Conservation (phyloP, 2,797 vertebrate genomes). For the Corythornis leucogaster region DNA sequence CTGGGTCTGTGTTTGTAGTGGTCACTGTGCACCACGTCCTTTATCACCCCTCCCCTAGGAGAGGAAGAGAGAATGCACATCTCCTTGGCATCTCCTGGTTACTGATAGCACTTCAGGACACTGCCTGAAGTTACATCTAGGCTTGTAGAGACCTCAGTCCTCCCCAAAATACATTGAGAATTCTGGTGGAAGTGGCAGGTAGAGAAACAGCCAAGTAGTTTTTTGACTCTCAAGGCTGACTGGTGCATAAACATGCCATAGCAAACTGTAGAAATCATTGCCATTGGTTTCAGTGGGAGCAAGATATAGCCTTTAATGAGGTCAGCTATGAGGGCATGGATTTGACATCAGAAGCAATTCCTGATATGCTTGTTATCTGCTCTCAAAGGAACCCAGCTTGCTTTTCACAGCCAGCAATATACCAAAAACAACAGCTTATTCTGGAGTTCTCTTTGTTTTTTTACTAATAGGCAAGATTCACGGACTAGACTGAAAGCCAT, state of each 20-base stretch:
- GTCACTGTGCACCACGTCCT: neutral
- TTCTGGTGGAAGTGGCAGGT: neutral
- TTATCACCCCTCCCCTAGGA: neutral
- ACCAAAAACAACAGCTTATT: constrained; percentile 8
- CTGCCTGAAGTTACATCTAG: neutral
- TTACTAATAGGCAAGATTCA: constrained; percentile 2
- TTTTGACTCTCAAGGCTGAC: neutral
- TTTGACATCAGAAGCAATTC: constrained; percentile 26
- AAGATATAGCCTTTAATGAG: constrained; percentile 25
- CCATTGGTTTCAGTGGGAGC: neutral
- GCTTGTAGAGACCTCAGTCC: neutral
- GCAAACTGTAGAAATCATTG: neutral
- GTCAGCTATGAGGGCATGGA: neutral
- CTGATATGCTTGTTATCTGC: constrained; percentile 31
- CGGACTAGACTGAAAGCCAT: neutral
- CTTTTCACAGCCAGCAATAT: neutral
- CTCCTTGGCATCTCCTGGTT: neutral
- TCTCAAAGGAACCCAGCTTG: neutral
- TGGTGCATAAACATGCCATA: neutral
- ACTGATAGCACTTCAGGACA: neutral
- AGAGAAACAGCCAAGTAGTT: neutral
- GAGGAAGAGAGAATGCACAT: neutral
- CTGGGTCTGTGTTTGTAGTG: neutral
- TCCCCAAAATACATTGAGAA: neutral
- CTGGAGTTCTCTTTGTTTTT: neutral